Conservation (phyloP, 1,140 invertebrate genomes). For the Ephestia elutella region DNA sequence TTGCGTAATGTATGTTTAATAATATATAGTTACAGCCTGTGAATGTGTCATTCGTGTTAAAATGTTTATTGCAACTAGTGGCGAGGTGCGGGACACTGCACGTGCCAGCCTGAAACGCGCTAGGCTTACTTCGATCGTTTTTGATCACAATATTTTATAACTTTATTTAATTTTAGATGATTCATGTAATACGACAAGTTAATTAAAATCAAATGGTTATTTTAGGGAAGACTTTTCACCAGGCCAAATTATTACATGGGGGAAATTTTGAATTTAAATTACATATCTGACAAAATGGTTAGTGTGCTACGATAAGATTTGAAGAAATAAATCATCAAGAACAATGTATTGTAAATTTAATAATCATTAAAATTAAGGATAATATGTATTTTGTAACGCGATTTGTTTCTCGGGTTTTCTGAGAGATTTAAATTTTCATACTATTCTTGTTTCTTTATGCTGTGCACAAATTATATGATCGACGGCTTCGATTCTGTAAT, state of each 20-base stretch:
- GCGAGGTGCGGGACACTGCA: too few species aligned
- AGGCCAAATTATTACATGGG: slow-evolving; percentile 70
- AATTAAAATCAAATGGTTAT: slow-evolving; percentile 19
- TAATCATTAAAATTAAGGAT: slow-evolving; percentile 69
- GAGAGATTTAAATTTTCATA: slow-evolving; percentile 59
- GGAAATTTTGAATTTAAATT: slow-evolving; percentile 72
- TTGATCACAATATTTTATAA: slow-evolving; percentile 14
- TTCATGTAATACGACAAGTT: slow-evolving; percentile 11
- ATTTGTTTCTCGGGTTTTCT: slow-evolving; percentile 67
- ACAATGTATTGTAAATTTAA: slow-evolving; percentile 71
- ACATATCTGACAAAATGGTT: slow-evolving; percentile 74
- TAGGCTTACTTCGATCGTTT: slow-evolving; percentile 1
- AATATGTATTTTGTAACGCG: slow-evolving; percentile 71
- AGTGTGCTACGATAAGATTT: slow-evolving; percentile 73
- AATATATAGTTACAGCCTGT: too few species aligned
- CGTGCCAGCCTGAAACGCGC: slow-evolving; percentile 5
- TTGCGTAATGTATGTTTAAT: too few species aligned
- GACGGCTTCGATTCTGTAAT: slow-evolving; percentile 41
- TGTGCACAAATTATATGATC: slow-evolving; percentile 62
- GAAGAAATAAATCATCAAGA: slow-evolving; percentile 59
- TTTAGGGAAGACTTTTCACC: slow-evolving; percentile 49
- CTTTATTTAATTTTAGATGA: slow-evolving; percentile 14
- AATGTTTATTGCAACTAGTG: too few species aligned
- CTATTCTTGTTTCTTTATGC: slow-evolving; percentile 56
- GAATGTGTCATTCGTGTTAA: too few species aligned